Conservation (phyloP, 2,113 vertebrate species). For the Ictalurus punctatus region DNA sequence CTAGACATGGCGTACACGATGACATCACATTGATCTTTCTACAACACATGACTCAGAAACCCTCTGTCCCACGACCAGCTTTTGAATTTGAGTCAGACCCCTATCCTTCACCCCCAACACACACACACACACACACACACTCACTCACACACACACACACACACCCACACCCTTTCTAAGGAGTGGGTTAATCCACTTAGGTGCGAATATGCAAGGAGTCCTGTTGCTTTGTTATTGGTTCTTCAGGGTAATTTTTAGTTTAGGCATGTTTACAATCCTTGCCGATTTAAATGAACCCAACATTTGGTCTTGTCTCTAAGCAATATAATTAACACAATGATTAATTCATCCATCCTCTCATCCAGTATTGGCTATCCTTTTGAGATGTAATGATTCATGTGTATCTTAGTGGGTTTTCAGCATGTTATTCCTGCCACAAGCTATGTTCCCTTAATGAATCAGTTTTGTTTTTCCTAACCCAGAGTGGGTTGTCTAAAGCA, state of each 20-base stretch:
- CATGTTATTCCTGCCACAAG: neutral
- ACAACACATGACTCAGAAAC: conserved; percentile 46
- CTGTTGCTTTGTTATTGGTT: conserved; percentile 20
- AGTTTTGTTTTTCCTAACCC: conserved; percentile 5
- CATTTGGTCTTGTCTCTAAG: conserved; percentile 29
- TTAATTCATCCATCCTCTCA: conserved; percentile 31
- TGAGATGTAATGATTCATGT: conserved; percentile 28
- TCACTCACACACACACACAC: neutral
- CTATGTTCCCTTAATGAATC: conserved; percentile 38
- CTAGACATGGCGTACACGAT: neutral
- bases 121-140: too few species aligned
- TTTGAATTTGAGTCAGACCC: conserved; percentile 46
- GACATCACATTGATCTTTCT: conserved; percentile 20
- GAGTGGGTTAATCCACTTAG: conserved; percentile 44
- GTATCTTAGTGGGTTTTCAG: conserved; percentile 8
- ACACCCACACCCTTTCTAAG: neutral
- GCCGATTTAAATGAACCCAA: conserved; percentile 32
- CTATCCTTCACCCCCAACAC: neutral
- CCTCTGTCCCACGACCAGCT: conserved; percentile 44
- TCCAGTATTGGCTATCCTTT: neutral
- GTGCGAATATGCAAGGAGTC: conserved; percentile 44
- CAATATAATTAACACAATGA: conserved; percentile 18
- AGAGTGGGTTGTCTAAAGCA: neutral
- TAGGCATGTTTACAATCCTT: neutral
- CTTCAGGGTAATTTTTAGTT: neutral